Evolutionary conservation across 53 echinoderm and acorn worm genomes (phyloP).

Genomic region (Zoroaster sp.): DNA sequence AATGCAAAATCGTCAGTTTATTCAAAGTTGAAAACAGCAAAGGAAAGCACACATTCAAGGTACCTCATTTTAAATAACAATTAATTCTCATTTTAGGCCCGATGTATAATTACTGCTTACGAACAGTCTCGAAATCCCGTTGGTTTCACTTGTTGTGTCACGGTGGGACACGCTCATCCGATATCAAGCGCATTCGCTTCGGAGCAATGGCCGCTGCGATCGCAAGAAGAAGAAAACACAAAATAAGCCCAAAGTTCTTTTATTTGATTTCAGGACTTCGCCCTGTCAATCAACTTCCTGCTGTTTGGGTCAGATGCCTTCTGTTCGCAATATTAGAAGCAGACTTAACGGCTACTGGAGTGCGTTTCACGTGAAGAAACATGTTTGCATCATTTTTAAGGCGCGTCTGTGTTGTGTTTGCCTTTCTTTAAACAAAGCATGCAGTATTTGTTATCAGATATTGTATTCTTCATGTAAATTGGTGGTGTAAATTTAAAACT

Average conservation of each 20-base stretch:
- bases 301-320: slow-evolving; percentile 14
- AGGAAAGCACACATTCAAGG: no score
- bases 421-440: neutral
- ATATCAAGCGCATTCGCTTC: no score
- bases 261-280: neutral
- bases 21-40: no score
- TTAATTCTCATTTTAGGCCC: neutral
- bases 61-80: no score
- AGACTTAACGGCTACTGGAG: slow-evolving; percentile 21
- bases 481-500: no score
- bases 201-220: slow-evolving; percentile 26
- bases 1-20: neutral
- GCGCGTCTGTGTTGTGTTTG: neutral
- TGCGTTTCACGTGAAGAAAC: neutral
- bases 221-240: neutral
- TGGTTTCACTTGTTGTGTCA: slow-evolving; percentile 7
- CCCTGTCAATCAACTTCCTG: slow-evolving; percentile 18
- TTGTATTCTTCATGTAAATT: no score
- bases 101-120: neutral
- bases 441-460: no score
- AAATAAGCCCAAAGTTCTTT: neutral
- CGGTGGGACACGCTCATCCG: neutral
- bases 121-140: slow-evolving; percentile 2
- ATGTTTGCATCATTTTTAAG: no score
- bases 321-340: slow-evolving; percentile 18